A percentile compares a stretch with the other conserved stretches of the same genome.
phyloP scores from a whole-genome alignment of 2,113 vertebrate genomes.

The Dermatemys mawii region DNA sequence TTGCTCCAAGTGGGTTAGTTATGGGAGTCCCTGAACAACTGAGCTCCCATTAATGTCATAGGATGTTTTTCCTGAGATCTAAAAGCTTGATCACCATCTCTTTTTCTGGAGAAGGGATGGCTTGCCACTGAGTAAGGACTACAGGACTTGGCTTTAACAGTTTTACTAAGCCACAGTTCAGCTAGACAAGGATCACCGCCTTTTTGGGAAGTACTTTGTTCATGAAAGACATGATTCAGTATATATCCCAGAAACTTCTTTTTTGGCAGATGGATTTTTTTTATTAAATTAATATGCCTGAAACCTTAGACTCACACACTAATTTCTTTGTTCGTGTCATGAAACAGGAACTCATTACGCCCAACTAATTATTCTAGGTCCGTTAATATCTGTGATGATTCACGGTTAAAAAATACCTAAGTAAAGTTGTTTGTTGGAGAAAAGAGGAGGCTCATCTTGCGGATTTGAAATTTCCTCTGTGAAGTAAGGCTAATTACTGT shows the following conservation, averaged over 20 bases:
- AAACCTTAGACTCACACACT: background rate
- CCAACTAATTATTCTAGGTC: background rate
- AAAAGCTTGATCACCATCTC: background rate
- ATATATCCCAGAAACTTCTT: background rate
- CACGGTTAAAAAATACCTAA: background rate
- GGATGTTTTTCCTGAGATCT: background rate
- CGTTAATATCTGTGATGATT: background rate
- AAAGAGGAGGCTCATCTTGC: background rate
- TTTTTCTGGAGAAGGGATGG: background rate
- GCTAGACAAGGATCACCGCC: background rate
- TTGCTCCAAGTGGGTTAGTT: background rate
- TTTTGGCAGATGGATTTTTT: background rate
- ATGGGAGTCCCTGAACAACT: background rate
- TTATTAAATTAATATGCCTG: background rate
- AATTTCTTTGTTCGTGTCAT: conserved; percentile 18
- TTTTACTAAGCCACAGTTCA: background rate
- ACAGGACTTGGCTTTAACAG: background rate
- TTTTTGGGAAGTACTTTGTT: background rate
- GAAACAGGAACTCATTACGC: conserved; percentile 43
- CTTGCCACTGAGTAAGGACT: background rate
- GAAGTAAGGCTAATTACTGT: background rate
- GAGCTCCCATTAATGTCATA: background rate
- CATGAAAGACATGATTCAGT: background rate
- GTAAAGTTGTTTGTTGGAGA: background rate
- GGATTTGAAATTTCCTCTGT: background rate